phyloP scores from a whole-genome alignment of 2,113 vertebrate genomes.

The Melanotaenia duboulayi region DNA sequence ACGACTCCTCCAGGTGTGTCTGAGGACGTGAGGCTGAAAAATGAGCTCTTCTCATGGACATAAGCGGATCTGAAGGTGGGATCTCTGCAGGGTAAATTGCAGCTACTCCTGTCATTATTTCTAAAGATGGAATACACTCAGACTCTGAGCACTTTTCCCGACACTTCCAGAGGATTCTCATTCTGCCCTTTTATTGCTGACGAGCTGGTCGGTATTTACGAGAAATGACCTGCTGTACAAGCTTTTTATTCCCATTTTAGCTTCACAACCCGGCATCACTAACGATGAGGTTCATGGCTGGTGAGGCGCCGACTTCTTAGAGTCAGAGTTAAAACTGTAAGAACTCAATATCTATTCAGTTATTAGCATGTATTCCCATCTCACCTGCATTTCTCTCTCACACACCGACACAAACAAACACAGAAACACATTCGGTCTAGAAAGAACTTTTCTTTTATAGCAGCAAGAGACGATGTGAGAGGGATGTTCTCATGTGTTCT shows the following conservation, averaged over 20 bases:
- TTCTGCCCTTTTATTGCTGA: neutral
- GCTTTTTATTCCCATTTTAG: too few species aligned
- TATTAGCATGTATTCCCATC: too few species aligned
- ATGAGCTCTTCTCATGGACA: neutral
- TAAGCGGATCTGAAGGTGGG: neutral
- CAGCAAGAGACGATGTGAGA: too few species aligned
- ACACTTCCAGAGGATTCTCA: neutral
- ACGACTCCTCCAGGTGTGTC: constrained; percentile 35
- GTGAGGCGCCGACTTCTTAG: too few species aligned
- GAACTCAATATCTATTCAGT: too few species aligned
- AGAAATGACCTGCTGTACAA: neutral
- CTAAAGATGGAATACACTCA: neutral
- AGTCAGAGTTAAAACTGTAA: too few species aligned
- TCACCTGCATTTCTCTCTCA: too few species aligned
- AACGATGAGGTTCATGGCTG: too few species aligned
- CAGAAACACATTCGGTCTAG: too few species aligned
- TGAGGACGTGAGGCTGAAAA: neutral
- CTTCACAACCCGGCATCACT: neutral
- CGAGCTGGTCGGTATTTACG: neutral
- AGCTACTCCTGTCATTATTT: neutral
- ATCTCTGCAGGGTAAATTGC: constrained; percentile 5
- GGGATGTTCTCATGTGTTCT: too few species aligned
- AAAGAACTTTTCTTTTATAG: too few species aligned
- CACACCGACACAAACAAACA: too few species aligned
- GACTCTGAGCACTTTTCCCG: neutral